Evolutionary conservation across 1,140 invertebrate species (phyloP).

Genomic region (Dufourea novaeangliae): DNA sequence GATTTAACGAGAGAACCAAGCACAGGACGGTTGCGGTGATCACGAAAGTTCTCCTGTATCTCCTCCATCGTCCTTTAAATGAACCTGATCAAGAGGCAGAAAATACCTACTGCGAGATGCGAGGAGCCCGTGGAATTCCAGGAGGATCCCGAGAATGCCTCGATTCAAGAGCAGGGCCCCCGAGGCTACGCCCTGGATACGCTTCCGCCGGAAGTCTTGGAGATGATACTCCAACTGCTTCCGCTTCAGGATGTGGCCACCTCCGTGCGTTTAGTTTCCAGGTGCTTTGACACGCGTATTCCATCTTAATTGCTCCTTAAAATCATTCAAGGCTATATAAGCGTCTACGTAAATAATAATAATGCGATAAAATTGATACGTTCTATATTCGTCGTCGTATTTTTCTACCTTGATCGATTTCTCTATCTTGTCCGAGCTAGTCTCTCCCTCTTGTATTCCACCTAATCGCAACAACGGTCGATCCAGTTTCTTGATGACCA

Average conservation of each 20-base stretch:
- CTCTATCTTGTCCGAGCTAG: no score
- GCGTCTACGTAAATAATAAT: no score
- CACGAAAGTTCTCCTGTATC: neutral
- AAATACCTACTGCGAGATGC: constrained; percentile 41
- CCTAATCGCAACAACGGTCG: no score
- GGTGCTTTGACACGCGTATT: constrained; percentile 62
- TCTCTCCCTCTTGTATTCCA: no score
- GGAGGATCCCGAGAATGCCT: neutral
- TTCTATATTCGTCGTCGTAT: no score
- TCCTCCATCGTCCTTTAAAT: constrained; percentile 52
- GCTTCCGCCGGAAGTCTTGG: constrained; percentile 77
- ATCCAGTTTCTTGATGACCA: no score
- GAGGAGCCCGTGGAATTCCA: constrained; percentile 21
- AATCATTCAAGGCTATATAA: no score
- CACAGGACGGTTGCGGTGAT: neutral
- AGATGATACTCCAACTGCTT: constrained; percentile 73
- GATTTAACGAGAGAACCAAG: neutral
- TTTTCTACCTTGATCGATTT: no score
- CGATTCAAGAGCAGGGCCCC: neutral
- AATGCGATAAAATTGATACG: no score
- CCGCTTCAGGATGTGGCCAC: constrained; percentile 71
- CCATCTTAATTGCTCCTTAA: no score
- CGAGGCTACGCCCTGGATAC: constrained; percentile 63
- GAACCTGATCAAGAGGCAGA: constrained; percentile 61
- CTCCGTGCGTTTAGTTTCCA: constrained; percentile 75